A percentile compares a stretch with the other conserved stretches of the same genome.
Conservation (phyloP, 1,140 invertebrate genomes). For the Drosophila simulans region DNA sequence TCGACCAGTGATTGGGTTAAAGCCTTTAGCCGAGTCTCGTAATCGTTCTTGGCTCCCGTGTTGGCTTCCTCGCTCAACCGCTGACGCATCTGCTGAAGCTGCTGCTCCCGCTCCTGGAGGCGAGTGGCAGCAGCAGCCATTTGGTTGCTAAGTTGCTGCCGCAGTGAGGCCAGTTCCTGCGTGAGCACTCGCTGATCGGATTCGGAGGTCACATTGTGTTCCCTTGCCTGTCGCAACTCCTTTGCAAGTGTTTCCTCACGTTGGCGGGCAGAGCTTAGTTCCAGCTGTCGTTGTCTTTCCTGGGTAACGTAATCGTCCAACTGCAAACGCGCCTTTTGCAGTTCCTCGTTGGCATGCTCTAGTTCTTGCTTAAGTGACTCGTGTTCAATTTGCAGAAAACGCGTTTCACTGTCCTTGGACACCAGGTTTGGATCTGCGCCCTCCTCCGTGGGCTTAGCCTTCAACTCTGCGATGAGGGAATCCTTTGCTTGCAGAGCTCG, state of each 20-base stretch:
- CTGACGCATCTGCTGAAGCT: slow-evolving; percentile 64
- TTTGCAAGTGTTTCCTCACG: slow-evolving; percentile 57
- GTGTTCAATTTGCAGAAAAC: slow-evolving; percentile 69
- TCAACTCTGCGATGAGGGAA: slow-evolving; percentile 89
- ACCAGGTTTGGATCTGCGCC: slow-evolving; percentile 2
- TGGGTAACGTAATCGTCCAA: slow-evolving; percentile 55
- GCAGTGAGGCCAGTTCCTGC: slow-evolving; percentile 75
- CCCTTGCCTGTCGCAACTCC: slow-evolving; percentile 57
- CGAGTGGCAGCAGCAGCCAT: slow-evolving; percentile 72
- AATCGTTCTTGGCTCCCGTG: slow-evolving; percentile 84
- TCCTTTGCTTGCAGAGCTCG: slow-evolving; percentile 92
- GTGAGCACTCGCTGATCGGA: slow-evolving; percentile 70
- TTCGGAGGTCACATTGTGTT: slow-evolving; percentile 53
- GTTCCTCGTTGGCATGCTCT: slow-evolving; percentile 57
- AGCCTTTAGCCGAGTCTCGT: slow-evolving; percentile 89
- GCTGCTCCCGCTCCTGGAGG: slow-evolving; percentile 74
- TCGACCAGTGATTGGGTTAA: slow-evolving; percentile 92
- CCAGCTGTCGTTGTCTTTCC: slow-evolving; percentile 52
- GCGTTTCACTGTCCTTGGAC: slow-evolving; percentile 57
- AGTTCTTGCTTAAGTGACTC: slow-evolving; percentile 68
- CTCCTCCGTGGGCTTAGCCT: slow-evolving; percentile 54
- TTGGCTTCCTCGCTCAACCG: slow-evolving; percentile 49
- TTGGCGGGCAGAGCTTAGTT: slow-evolving; percentile 42
- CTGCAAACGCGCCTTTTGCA: slow-evolving; percentile 51
- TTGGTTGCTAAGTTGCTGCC: slow-evolving; percentile 81